Percentiles rank a stretch among this genome's conserved stretches.
phyloP scores from a whole-genome alignment of 2,797 vertebrate species.

The Cichlasoma orientale region DNA sequence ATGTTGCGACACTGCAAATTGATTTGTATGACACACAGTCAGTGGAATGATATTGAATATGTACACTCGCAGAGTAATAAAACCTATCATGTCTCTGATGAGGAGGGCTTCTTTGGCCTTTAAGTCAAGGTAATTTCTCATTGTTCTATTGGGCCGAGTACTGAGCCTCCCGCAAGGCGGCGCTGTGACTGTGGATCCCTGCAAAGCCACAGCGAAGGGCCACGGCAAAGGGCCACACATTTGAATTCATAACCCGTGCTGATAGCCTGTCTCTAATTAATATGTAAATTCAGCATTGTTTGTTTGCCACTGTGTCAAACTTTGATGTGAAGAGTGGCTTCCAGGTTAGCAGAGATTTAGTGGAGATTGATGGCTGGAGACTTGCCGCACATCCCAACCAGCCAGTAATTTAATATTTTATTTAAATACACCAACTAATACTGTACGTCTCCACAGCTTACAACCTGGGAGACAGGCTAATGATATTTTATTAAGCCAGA shows the following conservation, averaged over 20 bases:
- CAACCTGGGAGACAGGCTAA: conserved; percentile 88
- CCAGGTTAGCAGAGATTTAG: conserved; percentile 86
- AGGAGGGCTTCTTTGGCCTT: conserved; percentile 59
- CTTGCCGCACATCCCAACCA: conserved; percentile 71
- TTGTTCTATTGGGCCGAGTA: conserved; percentile 60
- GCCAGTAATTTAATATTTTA: conserved; percentile 83
- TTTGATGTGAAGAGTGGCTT: conserved; percentile 81
- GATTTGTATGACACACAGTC: conserved; percentile 72
- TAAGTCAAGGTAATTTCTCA: conserved; percentile 64
- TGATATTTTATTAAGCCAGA: conserved; percentile 92
- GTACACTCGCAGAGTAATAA: conserved; percentile 68
- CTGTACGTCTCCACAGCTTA: conserved; percentile 83
- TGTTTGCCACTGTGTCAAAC: conserved; percentile 83
- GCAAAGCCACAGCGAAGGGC: conserved; percentile 39
- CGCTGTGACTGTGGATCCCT: conserved; percentile 63
- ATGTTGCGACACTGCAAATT: conserved; percentile 75
- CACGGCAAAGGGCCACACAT: conserved; percentile 63
- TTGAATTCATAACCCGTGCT: conserved; percentile 76
- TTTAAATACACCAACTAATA: conserved; percentile 82
- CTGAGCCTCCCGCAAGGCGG: conserved; percentile 74
- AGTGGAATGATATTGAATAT: conserved; percentile 72
- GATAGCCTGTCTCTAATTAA: conserved; percentile 82
- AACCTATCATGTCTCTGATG: conserved; percentile 49
- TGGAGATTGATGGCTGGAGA: conserved; percentile 78
- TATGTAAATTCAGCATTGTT: conserved; percentile 86